Evolutionary conservation across 2,797 vertebrate species (phyloP).

Genomic region (Pangasius larnaudii): DNA sequence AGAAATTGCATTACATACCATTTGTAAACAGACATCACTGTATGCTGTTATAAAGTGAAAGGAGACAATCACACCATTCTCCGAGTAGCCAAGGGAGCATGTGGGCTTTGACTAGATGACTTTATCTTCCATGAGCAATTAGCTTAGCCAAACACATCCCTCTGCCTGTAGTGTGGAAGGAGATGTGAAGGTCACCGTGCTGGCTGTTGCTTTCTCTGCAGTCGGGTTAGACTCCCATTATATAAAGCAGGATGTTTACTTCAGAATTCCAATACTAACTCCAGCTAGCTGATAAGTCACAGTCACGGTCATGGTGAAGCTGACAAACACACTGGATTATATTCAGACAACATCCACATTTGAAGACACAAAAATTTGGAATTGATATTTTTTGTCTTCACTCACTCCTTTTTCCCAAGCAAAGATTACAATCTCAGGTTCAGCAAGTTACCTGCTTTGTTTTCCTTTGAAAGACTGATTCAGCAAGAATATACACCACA

Average conservation of each 20-base stretch:
- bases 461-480: slow-evolving; percentile 40
- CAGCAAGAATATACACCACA: slow-evolving; percentile 18
- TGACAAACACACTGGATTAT: slow-evolving; percentile 71
- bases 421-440: slow-evolving; percentile 45
- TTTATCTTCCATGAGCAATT: slow-evolving; percentile 69
- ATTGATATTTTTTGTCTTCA: slow-evolving; percentile 67
- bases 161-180: slow-evolving; percentile 69
- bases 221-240: slow-evolving; percentile 71
- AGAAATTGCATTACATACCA: neutral
- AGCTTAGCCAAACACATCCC: slow-evolving; percentile 71
- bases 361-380: slow-evolving; percentile 72
- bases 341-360: slow-evolving; percentile 75
- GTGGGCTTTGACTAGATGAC: slow-evolving; percentile 61
- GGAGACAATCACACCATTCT: neutral
- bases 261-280: slow-evolving; percentile 70
- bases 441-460: slow-evolving; percentile 42
- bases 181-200: slow-evolving; percentile 76
- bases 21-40: neutral
- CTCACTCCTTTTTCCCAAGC: slow-evolving; percentile 7
- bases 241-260: slow-evolving; percentile 72
- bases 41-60: slow-evolving; percentile 13
- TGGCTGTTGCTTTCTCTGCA: slow-evolving; percentile 61
- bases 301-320: slow-evolving; percentile 62
- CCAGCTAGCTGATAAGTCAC: slow-evolving; percentile 76
- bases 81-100: slow-evolving; percentile 21